Percentiles rank a stretch among this genome's conserved stretches.
Evolutionary conservation across 2,113 vertebrate species (phyloP).

Genomic region (Esox niger): DNA sequence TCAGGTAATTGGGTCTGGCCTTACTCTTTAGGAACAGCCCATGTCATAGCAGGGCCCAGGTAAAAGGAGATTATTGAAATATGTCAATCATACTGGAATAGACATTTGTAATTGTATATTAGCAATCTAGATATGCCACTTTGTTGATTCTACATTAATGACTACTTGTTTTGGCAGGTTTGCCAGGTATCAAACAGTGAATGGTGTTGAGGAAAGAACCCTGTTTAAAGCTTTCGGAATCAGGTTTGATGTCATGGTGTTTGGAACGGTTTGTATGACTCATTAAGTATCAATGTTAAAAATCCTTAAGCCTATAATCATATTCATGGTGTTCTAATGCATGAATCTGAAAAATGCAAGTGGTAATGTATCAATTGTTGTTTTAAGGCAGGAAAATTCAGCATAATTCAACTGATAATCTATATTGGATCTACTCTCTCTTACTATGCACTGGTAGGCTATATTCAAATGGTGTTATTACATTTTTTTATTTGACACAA

Average conservation of each 20-base stretch:
- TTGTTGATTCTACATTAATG: background rate
- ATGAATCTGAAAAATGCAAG: background rate
- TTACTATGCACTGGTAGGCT: conserved; percentile 83
- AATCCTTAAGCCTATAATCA: background rate
- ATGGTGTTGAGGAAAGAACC: conserved; percentile 71
- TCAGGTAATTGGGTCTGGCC: conserved; percentile 65
- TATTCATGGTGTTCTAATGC: background rate
- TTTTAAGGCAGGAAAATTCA: conserved; percentile 77
- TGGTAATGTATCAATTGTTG: background rate
- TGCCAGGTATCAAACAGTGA: conserved; percentile 73
- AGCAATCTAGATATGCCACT: background rate
- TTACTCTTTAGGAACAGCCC: conserved; percentile 13
- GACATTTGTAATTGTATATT: background rate
- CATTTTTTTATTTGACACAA: background rate
- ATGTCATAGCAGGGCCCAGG: background rate
- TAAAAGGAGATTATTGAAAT: background rate
- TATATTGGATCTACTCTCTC: conserved; percentile 82
- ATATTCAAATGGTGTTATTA: background rate
- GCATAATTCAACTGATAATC: conserved; percentile 73
- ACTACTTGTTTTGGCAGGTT: conserved; percentile 62
- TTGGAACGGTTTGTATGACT: conserved; percentile 71
- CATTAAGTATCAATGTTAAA: background rate
- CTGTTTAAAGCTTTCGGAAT: conserved; percentile 83
- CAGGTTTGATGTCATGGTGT: conserved; percentile 85
- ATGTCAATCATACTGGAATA: background rate